Conservation (phyloP, 2,797 vertebrate genomes). For the Sphenopsis melanotis region DNA sequence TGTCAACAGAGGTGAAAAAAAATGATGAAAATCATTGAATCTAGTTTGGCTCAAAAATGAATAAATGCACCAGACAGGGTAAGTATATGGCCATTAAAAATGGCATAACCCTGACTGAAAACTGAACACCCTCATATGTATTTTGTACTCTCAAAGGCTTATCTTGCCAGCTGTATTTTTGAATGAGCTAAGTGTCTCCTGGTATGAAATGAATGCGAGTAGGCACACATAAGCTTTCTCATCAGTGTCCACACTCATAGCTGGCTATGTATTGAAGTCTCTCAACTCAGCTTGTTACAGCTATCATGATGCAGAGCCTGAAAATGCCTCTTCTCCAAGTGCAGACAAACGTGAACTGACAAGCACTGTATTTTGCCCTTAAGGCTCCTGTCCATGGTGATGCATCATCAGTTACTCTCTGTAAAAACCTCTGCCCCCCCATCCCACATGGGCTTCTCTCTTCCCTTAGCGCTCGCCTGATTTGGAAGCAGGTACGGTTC, state of each 20-base stretch:
- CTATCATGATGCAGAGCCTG: slow-evolving; percentile 59
- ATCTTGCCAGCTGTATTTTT: slow-evolving; percentile 61
- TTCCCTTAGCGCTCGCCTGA: not conserved
- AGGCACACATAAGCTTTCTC: slow-evolving; percentile 54
- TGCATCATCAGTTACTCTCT: slow-evolving; percentile 28
- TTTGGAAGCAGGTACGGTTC: not conserved
- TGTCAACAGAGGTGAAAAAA: slow-evolving; percentile 58
- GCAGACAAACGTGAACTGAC: slow-evolving; percentile 68
- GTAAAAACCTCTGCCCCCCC: slow-evolving; percentile 33
- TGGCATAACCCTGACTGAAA: slow-evolving; percentile 59
- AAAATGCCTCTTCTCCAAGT: slow-evolving; percentile 51
- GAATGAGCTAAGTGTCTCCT: slow-evolving; percentile 61
- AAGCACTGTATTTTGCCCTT: slow-evolving; percentile 70
- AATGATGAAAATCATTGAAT: slow-evolving; percentile 51
- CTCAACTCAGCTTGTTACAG: slow-evolving; percentile 58
- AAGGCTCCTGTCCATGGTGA: slow-evolving; percentile 65
- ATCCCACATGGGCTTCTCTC: not conserved
- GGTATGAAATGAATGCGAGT: slow-evolving; percentile 47
- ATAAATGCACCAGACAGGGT: slow-evolving; percentile 57
- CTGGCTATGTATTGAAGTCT: slow-evolving; percentile 25
- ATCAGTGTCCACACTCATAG: slow-evolving; percentile 51
- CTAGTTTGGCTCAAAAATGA: slow-evolving; percentile 41
- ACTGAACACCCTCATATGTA: slow-evolving; percentile 40
- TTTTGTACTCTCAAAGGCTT: slow-evolving; percentile 51
- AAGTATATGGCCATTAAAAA: slow-evolving; percentile 55